These are phyloP conservation scores for Tetranychus piercei DNA, from an alignment of 2,888 invertebrate species.

Conservation along the genomic window DNA sequence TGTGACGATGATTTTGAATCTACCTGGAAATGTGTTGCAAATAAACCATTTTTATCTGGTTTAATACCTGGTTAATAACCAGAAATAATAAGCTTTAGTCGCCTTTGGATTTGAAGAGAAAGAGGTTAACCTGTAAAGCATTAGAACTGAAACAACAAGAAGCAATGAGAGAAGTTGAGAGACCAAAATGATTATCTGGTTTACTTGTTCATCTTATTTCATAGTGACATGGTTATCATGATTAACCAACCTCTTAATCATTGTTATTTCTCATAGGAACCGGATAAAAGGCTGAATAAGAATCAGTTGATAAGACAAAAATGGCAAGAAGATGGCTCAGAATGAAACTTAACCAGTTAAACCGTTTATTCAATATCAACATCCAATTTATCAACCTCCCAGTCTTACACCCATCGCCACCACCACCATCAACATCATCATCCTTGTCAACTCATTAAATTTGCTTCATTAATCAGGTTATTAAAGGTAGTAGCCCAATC, in stretches of 20 bases:
- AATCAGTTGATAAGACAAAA: background rate
- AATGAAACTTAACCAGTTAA: background rate
- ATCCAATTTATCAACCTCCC: background rate
- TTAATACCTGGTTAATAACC: background rate
- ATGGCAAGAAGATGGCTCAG: background rate
- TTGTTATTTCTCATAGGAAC: background rate
- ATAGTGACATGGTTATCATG: background rate
- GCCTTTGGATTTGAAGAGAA: background rate
- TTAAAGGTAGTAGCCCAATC: background rate
- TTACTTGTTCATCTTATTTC: background rate
- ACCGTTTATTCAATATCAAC: background rate
- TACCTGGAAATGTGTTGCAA: background rate
- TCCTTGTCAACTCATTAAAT: background rate
- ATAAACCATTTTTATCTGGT: background rate
- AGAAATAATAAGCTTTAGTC: background rate
- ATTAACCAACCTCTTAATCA: background rate
- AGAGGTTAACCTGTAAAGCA: background rate
- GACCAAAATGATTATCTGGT: background rate
- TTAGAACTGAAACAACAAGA: background rate
- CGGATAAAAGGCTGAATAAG: background rate
- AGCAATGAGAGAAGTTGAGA: background rate
- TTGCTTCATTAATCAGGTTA: conserved; percentile 1
- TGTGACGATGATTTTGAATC: background rate
- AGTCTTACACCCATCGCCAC: background rate
- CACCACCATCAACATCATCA: background rate